Base-by-base conservation (phyloP, 2,888 invertebrate species). In the Scaeva pyrastri region DNA sequence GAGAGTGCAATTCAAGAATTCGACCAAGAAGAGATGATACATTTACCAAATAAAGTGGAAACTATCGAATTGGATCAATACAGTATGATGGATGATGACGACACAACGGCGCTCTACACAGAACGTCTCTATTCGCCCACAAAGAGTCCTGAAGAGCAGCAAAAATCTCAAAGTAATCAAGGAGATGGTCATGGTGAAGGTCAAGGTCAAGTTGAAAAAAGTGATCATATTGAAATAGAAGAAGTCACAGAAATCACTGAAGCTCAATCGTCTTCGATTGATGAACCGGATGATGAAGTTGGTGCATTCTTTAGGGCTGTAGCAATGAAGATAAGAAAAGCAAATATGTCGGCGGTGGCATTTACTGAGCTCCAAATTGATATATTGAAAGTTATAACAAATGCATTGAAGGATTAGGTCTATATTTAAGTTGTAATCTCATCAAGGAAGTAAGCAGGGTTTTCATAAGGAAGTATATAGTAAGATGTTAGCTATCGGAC, bases 331-430 rank as follows among this genome's bases (percentile, higher is more conserved):
- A 91, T 92, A 86, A 90, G 92, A 36, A 91, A 88, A 73, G 91
- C 91, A 12, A 91, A 91, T 43, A 86, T 92, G 88, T 90, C 91
- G 39, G 89, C 91, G 19, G 89, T 91, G 66, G 91, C 90, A 50
- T 91, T 92, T 73, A 92, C 92, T 4, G 92, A 92, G 74, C 88
- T 92, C 23, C 92, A 92, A 88, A 92, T 92, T 66, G 90, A 91
- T 71, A 91, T 92, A 80, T 80, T 92, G 70, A 89, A 90, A 62
- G 91, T 91, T 31, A 92, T 92, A 41, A 92, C 90, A 62, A 90
- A 89, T 10, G 90, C 91, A 52, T 86, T 92, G 82, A 89, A 90
- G 7, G 89, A 52, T 3, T 52, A 88, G 45, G 31, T 31, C 76
- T 43, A 19, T 3, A 14, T 26, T 43, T 16, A 26, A 52, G 26